phyloP scores from a whole-genome alignment of 2,113 vertebrate genomes.

The Podiceps cristatus region DNA sequence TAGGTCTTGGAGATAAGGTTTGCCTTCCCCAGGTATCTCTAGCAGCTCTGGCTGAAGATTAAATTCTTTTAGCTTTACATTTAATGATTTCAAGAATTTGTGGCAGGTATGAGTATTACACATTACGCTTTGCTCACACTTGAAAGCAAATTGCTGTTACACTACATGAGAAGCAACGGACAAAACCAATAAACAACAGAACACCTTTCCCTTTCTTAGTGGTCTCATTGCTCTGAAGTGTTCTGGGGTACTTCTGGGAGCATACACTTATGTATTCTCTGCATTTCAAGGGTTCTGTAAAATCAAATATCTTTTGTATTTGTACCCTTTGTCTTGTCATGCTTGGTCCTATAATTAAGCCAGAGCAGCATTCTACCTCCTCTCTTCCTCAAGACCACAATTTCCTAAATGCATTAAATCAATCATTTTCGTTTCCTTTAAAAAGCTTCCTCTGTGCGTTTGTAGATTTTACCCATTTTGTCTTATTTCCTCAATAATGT shows the following conservation, averaged over 20 bases:
- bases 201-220: background rate
- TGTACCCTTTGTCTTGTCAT: background rate
- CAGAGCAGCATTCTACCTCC: background rate
- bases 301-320: background rate
- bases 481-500: background rate
- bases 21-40: background rate
- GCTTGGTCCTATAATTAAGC: background rate
- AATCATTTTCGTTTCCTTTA: background rate
- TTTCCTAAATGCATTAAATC: background rate
- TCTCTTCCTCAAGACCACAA: background rate
- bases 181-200: background rate
- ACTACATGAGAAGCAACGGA: background rate
- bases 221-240: background rate
- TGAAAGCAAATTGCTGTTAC: background rate
- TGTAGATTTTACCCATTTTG: background rate
- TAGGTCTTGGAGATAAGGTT: background rate
- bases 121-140: background rate
- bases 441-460: background rate
- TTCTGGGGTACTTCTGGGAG: background rate
- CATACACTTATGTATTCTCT: background rate
- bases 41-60: background rate
- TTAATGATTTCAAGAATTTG: background rate
- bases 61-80: background rate
- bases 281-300: background rate
- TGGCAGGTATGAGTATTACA: background rate